Base-by-base conservation (phyloP, 2,888 invertebrate species). In the Dicycla oo region DNA sequence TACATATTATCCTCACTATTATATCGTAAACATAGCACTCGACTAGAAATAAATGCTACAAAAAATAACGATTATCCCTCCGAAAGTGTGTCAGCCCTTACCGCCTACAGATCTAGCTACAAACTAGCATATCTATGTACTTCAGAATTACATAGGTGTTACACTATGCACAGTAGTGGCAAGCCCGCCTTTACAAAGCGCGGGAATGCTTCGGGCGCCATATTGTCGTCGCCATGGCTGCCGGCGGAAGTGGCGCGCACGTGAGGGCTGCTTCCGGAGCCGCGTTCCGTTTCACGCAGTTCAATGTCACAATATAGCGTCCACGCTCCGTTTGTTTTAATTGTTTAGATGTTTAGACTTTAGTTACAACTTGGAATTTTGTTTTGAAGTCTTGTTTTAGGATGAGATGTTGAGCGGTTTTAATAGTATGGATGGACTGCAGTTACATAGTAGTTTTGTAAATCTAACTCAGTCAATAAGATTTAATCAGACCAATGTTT, bases 171-270 rank as follows among this genome's bases (percentile, higher is more conserved):
- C 80, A 86, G 82, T 74, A 80, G 81, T 86, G 75, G 68, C 76
- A 82, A 79, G 70, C 67, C 67, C 71, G 86, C 86, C 85, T 88
- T 89, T 74, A 89, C 88, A 91, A 92, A 93, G 91, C 91, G 93
- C 93, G 94, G 93, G 92, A 94, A 93, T 89, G 86, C 84, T 82
- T 71, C 83, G 80, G 90, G 90, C 93, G 94, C 95, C 94, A 94
- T 94, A 91, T 94, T 94, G 94, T 91, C 91, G 92, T 88, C 93
- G 94, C 93, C 94, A 94, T 94, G 92, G 91, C 93, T 90, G 92
- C 92, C 87, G 87, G 88, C 94, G 95, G 95, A 95, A 94, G 93
- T 91, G 91, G 92, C 92, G 94, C 94, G 94, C 95, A 95, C 95
- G 95, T 95, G 95, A 94, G 91, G 91, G 91, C 88, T 89, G 89